Base-by-base conservation (phyloP, 1,140 invertebrate genomes). In the Drosophila parabipectinata region DNA sequence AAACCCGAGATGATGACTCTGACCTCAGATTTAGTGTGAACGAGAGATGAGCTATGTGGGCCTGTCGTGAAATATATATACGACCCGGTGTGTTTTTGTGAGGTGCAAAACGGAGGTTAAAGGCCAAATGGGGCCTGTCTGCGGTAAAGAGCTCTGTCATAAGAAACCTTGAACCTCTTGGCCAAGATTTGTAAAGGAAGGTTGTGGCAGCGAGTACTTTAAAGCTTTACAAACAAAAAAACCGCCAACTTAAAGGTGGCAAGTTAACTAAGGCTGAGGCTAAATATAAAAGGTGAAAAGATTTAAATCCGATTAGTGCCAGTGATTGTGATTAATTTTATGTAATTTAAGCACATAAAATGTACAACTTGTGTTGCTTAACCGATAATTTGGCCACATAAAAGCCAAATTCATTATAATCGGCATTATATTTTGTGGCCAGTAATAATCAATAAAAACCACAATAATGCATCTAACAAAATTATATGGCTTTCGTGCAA, bases 11-110 rank as follows among this genome's bases (percentile, higher is more conserved):
- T 44, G 45, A 64, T 64, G 60, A 44, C 53, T 66, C 39, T 66
- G 72, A 75, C 71, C 72, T 66, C 53, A 75, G 53, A 75, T 66
- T 75, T 66, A 64, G 72, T 57, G 53, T 57, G 71, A 74, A 63
- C 41, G 52, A 55, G 47, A 55, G 47, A 55, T 52, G 51, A 62
- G 58, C 41, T 62, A 72, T 63, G 58, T 63, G 57, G 39, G 55
- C 18, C n/a, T 39, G 28, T 28, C 41, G 18, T 44, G 48, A 52
- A 54, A 41, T 32, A 53, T 56, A 44, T 73, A 44, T 73, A 53
- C 15, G 18, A 18, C 3, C 18, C 10, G 32, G 12, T 21, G 12
- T 21, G 28, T 51, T 18, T 28, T 18, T 18, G 14, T 61, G 39
- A 62, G 51, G 45, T 73, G 37, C 61, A 15, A 73, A 28, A 21